A percentile compares a stretch with the other conserved stretches of the same genome.
These are phyloP conservation scores for Pollenia angustigena DNA, from an alignment of 2,888 invertebrate species.

Conservation along the genomic window DNA sequence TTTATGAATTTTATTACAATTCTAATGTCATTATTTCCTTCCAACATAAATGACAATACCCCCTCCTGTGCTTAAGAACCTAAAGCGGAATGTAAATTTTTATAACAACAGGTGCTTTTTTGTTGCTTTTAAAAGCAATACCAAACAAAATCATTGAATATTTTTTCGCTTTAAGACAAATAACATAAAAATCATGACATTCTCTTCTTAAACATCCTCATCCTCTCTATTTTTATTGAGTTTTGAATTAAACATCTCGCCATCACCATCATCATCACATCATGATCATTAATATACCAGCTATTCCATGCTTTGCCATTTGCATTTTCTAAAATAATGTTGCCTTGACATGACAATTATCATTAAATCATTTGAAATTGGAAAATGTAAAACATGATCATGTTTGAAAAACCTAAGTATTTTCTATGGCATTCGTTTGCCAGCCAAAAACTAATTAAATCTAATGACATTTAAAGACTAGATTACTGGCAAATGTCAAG, in stretches of 20 bases:
- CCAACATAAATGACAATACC: background rate
- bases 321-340: slow-evolving; percentile 66
- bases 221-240: no score
- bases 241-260: no score
- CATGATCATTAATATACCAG: slow-evolving; percentile 3
- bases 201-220: slow-evolving; percentile 38
- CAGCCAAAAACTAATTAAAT: slow-evolving; percentile 67
- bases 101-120: slow-evolving; percentile 60
- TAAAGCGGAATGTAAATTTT: slow-evolving; percentile 38
- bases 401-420: slow-evolving; percentile 5
- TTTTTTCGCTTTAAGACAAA: background rate
- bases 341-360: slow-evolving; percentile 71
- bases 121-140: background rate
- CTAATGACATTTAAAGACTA: slow-evolving; percentile 64
- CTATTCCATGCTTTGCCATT: slow-evolving; percentile 35
- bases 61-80: background rate
- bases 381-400: slow-evolving; percentile 37
- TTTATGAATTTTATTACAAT: background rate
- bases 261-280: background rate
- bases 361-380: slow-evolving; percentile 67
- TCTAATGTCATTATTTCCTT: slow-evolving; percentile 28
- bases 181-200: slow-evolving; percentile 64
- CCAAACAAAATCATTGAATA: background rate
- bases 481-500: slow-evolving; percentile 66
- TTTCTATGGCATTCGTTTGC: slow-evolving; percentile 22